Evolutionary conservation across 35 echinoderm and acorn worm species (phyloP), one percentile per base, ranked within the genome.

Genomic region (Anneissia japonica): DNA sequence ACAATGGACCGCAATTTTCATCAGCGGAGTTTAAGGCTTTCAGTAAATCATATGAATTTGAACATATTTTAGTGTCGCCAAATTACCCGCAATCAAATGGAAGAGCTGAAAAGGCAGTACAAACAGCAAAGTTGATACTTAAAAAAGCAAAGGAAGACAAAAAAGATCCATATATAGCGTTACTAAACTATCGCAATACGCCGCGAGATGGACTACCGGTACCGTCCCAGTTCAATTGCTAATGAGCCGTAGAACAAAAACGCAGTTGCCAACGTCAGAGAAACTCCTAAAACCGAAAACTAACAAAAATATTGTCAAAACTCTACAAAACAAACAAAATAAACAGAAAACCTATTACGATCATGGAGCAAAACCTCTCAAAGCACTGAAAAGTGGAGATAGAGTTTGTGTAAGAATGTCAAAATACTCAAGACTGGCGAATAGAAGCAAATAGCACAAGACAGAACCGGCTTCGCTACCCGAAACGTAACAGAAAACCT

Each of bases 101-200:
- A 0, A 90, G 77, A 40, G 82, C 81, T n/a, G 88, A 90, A 77
- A 85, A 90, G 37, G 76, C 84, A 37, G 79, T 89, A 17, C 87
- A 89, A 32, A 83, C 51, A 36, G 87, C 43, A 34, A 82, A 83
- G 39, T 82, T 33, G 19, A 29, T 90, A 30, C 26, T 90, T 6
- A 90, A 85, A 78, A 90, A 85, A 78, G 72, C 88, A 39, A 75
- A 41, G 77, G 39, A 38, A 45, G 79, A 84, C 4, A 40, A 75
- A 6, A 86, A 85, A 43, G 88, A 85, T 77, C 81, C 88, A 85
- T 90, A 90, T 77, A 38, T 90, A 38, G 35, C 46, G 32, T 78
- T 90, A 28, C 39, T 90, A 19, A 73, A 90, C 30, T 90, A 85
- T 76, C 73, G 82, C 31, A 85, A 90, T 23, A 88, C 86, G 29